A percentile compares a stretch with the other conserved stretches of the same genome.
Conservation (phyloP, 1,140 invertebrate genomes). For the Phocides pigmalion region DNA sequence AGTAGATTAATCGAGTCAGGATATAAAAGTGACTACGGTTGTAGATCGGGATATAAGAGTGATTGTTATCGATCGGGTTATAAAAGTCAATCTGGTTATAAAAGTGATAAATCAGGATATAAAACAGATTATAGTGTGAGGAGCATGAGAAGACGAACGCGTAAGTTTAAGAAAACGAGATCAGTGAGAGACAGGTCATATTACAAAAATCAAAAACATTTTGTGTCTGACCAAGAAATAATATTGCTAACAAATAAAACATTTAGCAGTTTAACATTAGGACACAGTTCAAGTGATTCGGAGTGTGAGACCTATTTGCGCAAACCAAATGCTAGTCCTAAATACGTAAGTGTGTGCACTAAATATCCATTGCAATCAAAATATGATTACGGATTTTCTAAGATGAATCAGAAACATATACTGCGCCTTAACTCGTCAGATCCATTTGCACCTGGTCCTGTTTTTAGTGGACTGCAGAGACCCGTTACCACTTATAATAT, state of each 20-base stretch:
- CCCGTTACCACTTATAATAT: conserved; percentile 76
- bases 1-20: conserved; percentile 85
- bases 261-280: conserved; percentile 76
- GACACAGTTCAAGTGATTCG: conserved; percentile 79
- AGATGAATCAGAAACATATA: conserved; percentile 65
- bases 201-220: conserved; percentile 83
- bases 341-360: conserved; percentile 74
- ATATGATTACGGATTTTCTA: conserved; percentile 69
- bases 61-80: conserved; percentile 84
- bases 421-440: conserved; percentile 73
- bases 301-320: conserved; percentile 76
- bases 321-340: conserved; percentile 70
- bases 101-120: conserved; percentile 85
- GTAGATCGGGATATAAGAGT: conserved; percentile 82
- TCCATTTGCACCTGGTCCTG: conserved; percentile 80
- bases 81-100: conserved; percentile 85
- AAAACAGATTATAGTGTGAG: conserved; percentile 85
- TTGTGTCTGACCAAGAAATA: conserved; percentile 83
- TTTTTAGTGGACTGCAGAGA: conserved; percentile 76
- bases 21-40: conserved; percentile 85
- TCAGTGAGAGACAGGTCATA: conserved; percentile 81
- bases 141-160: conserved; percentile 80
- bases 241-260: conserved; percentile 79
- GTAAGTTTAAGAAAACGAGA: conserved; percentile 82
- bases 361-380: conserved; percentile 72